A percentile compares a stretch with the other conserved stretches of the same genome.
These are phyloP conservation scores for Thymelicus acteon DNA, from an alignment of 2,888 invertebrate species.

Conservation along the genomic window DNA sequence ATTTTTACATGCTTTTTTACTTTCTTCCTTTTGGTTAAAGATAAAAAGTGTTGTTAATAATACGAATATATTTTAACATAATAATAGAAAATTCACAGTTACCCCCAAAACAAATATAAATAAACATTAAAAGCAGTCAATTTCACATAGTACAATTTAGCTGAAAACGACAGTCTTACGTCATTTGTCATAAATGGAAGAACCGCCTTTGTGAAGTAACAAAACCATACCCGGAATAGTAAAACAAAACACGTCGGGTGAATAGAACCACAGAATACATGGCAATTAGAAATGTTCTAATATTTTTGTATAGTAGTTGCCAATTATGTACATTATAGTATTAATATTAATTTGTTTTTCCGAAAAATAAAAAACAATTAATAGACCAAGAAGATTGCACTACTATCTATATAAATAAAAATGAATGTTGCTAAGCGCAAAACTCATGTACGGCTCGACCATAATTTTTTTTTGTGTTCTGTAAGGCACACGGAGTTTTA, in stretches of 20 bases:
- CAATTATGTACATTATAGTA: too few relatives aligned
- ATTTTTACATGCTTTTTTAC: neutral
- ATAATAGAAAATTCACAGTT: neutral
- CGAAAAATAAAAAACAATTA: too few relatives aligned
- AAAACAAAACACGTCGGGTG: constrained; percentile 34
- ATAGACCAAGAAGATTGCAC: too few relatives aligned
- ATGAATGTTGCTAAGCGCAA: too few relatives aligned
- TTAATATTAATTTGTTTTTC: too few relatives aligned
- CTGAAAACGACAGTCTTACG: constrained; percentile 13
- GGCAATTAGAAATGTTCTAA: neutral
- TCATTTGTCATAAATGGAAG: constrained; percentile 20
- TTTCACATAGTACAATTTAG: constrained; percentile 9
- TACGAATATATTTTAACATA: too few relatives aligned
- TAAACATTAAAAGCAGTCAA: constrained; percentile 22
- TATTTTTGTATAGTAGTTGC: neutral
- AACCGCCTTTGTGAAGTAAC: constrained; percentile 16
- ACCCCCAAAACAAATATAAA: neutral
- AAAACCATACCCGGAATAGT: constrained; percentile 31
- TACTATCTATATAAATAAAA: too few relatives aligned
- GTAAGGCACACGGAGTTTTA: too few relatives aligned
- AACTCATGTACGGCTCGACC: too few relatives aligned
- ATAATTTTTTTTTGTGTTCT: too few relatives aligned
- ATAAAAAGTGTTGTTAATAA: neutral
- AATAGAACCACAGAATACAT: constrained; percentile 6
- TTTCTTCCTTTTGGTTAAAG: neutral